A percentile compares a stretch with the other conserved stretches of the same genome.
phyloP scores from a whole-genome alignment of 1,140 invertebrate genomes.

The Brachionus paranguensis region DNA sequence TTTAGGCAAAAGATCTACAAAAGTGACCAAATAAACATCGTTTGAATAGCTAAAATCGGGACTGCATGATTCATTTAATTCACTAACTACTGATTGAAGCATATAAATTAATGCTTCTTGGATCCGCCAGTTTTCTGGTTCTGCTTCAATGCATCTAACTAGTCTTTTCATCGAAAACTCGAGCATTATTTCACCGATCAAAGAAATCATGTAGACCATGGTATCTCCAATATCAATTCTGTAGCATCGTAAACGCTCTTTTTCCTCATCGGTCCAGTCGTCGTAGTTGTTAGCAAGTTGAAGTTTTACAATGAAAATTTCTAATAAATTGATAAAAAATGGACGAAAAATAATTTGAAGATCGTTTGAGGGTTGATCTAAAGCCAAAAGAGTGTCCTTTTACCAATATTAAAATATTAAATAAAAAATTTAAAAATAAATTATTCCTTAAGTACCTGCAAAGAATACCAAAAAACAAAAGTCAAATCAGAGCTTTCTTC shows the following conservation, averaged over 20 bases:
- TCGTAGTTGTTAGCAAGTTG: constrained; percentile 23
- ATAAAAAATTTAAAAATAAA: neutral
- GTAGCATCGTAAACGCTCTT: constrained; percentile 36
- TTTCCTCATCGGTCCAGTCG: constrained; percentile 38
- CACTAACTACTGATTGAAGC: constrained; percentile 35
- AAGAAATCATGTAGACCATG: constrained; percentile 38
- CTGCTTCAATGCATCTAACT: neutral
- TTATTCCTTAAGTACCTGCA: neutral
- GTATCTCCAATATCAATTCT: constrained; percentile 38
- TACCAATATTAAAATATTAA: neutral
- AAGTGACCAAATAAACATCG: constrained; percentile 22
- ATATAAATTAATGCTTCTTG: constrained; percentile 29
- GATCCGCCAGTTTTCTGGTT: constrained; percentile 20
- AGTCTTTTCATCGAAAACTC: constrained; percentile 33
- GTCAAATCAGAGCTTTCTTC: constrained; percentile 39
- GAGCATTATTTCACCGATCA: constrained; percentile 36
- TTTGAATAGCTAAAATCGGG: constrained; percentile 28
- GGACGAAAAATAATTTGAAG: neutral
- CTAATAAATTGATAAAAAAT: constrained; percentile 30
- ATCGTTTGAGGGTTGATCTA: constrained; percentile 8
- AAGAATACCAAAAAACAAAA: constrained; percentile 36
- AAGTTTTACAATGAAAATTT: constrained; percentile 33
- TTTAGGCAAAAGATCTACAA: constrained; percentile 20
- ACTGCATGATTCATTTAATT: constrained; percentile 39
- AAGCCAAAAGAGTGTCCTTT: constrained; percentile 30